Base-by-base conservation (phyloP, 1,140 invertebrate genomes). In the Pogonomyrmex barbatus region DNA sequence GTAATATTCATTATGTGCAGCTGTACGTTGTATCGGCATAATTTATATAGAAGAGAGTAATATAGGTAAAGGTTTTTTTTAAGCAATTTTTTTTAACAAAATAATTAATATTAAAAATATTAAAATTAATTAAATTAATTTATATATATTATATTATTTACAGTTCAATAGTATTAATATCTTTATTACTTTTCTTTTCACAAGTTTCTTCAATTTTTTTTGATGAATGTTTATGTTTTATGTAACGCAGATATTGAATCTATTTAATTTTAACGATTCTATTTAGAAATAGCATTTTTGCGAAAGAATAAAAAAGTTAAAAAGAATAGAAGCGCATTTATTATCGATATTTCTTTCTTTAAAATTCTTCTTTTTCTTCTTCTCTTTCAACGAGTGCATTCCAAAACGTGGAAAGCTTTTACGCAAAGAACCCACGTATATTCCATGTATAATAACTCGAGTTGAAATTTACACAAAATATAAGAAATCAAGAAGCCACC, bases 391-490 rank as follows among this genome's bases (percentile, higher is more conserved):
- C 47, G n/a, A 75, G 33, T 3, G 8, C 45, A 10, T 76, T 76
- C 2, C 2, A 36, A 67, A 24, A 85, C 45, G 17, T 65, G 4
- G 12, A 78, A 78, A 78, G 65, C 0, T 9, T 47, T 6, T 42
- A 12, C 14, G 0, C 47, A n/a, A 39, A 24, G 17, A 30, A 63
- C 17, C 17, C 58, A 50, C 30, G 36, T 63, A 75, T 10, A 33
- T 36, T 14, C 39, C 24, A 54, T 47, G 60, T 77, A 65, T 78
- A 77, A 78, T 65, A 39, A 45, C 4, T 70, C 14, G 56, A 30
- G 8, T 60, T 58, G 17, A 73, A 73, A 82, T 30, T 71, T 60
- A 73, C n/a, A 10, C 39, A 12, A 73, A 6, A 9, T 24, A 45
- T 45, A 56, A 2, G 30, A 24, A 58, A 73, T 73, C 30, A 24